A percentile compares a stretch with the other conserved stretches of the same genome.
phyloP scores from a whole-genome alignment of 2,797 vertebrate genomes.

The Austrolebias charrua region DNA sequence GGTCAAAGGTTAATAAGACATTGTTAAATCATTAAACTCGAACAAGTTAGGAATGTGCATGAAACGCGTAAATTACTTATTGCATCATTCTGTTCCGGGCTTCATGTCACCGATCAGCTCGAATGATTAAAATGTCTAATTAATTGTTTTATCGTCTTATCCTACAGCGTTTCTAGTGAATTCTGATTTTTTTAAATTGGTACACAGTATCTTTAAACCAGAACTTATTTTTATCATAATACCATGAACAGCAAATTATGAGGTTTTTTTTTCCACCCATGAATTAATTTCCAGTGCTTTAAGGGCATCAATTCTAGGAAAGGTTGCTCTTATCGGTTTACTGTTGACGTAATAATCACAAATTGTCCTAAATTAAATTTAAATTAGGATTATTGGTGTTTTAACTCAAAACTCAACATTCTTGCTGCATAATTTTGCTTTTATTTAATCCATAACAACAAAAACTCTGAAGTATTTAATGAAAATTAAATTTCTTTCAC shows the following conservation, averaged over 20 bases:
- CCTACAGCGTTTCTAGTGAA: too few relatives aligned
- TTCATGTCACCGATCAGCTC: neutral
- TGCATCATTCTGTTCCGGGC: neutral
- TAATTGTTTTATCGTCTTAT: too few relatives aligned
- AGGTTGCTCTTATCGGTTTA: neutral
- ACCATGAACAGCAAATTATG: neutral
- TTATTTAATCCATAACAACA: too few relatives aligned
- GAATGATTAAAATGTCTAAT: neutral
- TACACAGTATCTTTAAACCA: neutral
- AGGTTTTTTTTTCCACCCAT: neutral
- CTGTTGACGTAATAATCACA: neutral
- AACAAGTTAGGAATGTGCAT: conserved; percentile 1
- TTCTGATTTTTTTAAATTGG: too few relatives aligned
- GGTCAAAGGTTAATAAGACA: conserved; percentile 10
- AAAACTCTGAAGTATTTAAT: too few relatives aligned
- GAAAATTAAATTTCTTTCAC: too few relatives aligned
- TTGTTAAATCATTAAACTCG: conserved; percentile 10
- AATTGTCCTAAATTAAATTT: too few relatives aligned
- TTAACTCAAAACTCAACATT: too few relatives aligned
- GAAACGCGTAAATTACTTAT: neutral
- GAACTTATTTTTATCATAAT: neutral
- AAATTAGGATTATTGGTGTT: too few relatives aligned
- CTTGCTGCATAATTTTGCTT: too few relatives aligned
- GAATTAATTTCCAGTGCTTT: neutral
- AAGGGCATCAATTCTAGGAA: neutral